Conservation (phyloP, 2,888 invertebrate genomes). For the Metallyticus violacea region DNA sequence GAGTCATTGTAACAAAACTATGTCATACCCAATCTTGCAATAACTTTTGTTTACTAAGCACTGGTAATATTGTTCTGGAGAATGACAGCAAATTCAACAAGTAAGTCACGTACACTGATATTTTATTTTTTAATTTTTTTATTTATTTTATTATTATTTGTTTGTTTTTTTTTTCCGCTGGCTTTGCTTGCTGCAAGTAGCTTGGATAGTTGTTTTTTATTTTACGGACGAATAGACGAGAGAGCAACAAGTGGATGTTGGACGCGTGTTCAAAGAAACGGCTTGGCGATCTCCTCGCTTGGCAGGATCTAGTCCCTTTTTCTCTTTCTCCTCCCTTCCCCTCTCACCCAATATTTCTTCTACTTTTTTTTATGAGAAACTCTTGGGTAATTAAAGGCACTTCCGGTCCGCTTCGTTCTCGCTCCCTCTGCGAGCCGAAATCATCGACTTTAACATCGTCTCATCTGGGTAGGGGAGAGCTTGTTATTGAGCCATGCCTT, state of each 20-base stretch:
- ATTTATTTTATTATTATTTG: too few relatives aligned
- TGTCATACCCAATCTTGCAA: too few relatives aligned
- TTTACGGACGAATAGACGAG: neutral
- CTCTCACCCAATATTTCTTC: neutral
- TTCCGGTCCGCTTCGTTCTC: neutral
- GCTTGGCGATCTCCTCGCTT: neutral
- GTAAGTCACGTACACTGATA: too few relatives aligned
- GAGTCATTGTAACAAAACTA: too few relatives aligned
- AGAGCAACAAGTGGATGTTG: conserved; percentile 2
- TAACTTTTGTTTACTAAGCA: too few relatives aligned
- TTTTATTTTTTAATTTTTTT: too few relatives aligned
- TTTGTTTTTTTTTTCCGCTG: too few relatives aligned
- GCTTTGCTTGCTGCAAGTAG: too few relatives aligned
- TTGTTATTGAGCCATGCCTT: neutral
- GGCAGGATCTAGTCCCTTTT: neutral
- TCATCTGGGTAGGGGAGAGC: neutral
- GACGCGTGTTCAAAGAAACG: conserved; percentile 2
- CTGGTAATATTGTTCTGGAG: too few relatives aligned
- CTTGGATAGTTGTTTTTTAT: neutral
- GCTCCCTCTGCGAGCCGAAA: neutral
- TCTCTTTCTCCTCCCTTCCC: neutral
- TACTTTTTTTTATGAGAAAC: neutral
- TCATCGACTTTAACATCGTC: neutral
- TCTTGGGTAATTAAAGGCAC: conserved; percentile 4
- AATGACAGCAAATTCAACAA: too few relatives aligned